These are phyloP conservation scores for Miniopterus natalensis DNA, from an alignment of 2,113 vertebrate species.

Conservation along the genomic window DNA sequence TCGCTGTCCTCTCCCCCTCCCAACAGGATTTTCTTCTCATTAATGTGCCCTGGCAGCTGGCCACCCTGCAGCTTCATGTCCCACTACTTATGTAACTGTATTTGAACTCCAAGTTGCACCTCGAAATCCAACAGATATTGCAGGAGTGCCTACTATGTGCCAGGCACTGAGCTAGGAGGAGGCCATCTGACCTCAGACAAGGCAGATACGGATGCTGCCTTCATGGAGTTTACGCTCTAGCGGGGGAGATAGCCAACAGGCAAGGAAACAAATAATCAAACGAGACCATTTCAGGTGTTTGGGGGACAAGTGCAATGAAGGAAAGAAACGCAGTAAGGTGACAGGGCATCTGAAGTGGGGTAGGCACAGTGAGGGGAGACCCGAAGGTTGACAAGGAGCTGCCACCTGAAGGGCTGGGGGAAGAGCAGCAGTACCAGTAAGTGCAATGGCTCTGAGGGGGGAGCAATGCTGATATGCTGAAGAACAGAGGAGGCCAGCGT, in stretches of 20 bases:
- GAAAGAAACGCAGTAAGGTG: background rate
- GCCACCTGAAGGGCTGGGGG: fast-evolving
- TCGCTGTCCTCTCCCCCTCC: background rate
- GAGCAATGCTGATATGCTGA: background rate
- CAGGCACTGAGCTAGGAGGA: background rate
- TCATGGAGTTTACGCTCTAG: background rate
- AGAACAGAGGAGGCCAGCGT: background rate
- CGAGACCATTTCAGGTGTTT: background rate
- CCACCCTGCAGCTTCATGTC: background rate
- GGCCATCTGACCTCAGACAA: background rate
- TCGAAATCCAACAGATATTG: background rate
- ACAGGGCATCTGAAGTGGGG: background rate
- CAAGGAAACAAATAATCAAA: background rate
- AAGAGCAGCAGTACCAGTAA: background rate
- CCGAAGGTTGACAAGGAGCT: background rate
- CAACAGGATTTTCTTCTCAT: background rate
- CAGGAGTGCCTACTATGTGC: background rate
- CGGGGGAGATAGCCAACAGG: fast-evolving
- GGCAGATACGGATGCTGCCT: background rate
- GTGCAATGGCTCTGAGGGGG: background rate
- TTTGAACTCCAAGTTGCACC: background rate
- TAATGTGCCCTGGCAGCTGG: fast-evolving
- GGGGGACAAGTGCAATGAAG: background rate
- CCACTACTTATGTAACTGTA: background rate
- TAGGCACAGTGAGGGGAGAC: too few species aligned